Conservation (phyloP, 2,888 invertebrate genomes). For the Tipula confusa region DNA sequence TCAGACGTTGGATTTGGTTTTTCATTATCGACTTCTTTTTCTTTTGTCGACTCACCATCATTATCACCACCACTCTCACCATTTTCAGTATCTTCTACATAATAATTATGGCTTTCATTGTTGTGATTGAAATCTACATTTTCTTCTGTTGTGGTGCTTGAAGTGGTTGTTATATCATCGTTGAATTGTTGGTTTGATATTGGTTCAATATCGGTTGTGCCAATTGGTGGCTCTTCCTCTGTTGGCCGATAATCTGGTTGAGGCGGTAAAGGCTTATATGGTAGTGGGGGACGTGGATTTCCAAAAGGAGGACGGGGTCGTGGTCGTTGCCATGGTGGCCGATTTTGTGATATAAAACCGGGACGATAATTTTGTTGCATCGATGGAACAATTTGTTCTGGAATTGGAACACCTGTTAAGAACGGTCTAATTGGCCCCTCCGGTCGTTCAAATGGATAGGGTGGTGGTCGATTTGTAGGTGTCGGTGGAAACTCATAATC, state of each 20-base stretch:
- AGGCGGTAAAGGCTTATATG: constrained; percentile 60
- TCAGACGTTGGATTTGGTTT: constrained; percentile 35
- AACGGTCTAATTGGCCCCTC: constrained; percentile 57
- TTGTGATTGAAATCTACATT: constrained; percentile 40
- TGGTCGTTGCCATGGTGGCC: constrained; percentile 64
- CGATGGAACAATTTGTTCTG: constrained; percentile 69
- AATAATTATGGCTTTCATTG: not conserved
- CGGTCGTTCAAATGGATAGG: constrained; percentile 73
- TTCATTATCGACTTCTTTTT: constrained; percentile 31
- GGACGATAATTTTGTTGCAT: constrained; percentile 54
- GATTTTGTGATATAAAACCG: constrained; percentile 54
- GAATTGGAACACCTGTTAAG: constrained; percentile 65
- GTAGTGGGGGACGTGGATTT: constrained; percentile 56
- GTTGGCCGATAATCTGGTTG: constrained; percentile 48
- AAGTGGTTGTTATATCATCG: constrained; percentile 40
- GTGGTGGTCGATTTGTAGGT: constrained; percentile 52
- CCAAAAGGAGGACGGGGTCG: constrained; percentile 55
- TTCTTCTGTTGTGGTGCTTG: constrained; percentile 49
- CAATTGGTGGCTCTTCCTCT: constrained; percentile 47
- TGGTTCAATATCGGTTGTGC: constrained; percentile 41
- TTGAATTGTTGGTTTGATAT: not conserved
- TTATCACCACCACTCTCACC: constrained; percentile 40
- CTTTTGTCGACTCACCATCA: not conserved
- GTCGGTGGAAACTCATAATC: constrained; percentile 48
- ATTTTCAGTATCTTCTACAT: not conserved